Conservation (phyloP, 2,888 invertebrate species). For the Epistrophe eligans region DNA sequence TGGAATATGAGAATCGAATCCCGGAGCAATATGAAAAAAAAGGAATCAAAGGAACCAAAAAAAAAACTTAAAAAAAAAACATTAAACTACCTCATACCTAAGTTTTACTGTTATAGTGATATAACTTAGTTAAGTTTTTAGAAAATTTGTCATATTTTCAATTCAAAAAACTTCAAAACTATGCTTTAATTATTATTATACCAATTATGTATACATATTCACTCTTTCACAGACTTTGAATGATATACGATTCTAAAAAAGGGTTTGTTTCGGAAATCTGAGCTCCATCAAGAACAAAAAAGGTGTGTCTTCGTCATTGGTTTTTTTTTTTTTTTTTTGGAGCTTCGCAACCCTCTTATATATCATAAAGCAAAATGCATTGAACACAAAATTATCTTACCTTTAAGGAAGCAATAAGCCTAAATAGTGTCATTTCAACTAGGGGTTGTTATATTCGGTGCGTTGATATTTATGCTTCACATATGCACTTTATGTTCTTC, state of each 20-base stretch:
- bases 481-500: constrained; percentile 65
- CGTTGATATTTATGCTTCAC: constrained; percentile 61
- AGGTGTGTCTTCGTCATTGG: constrained; percentile 63
- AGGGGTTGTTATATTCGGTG: constrained; percentile 39
- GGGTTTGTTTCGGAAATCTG: constrained; percentile 57
- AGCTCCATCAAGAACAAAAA: constrained; percentile 46
- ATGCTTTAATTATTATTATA: not conserved
- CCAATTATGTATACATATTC: not conserved
- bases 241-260: constrained; percentile 10
- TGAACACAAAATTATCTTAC: constrained; percentile 40
- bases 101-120: not conserved
- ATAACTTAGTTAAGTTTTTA: not conserved
- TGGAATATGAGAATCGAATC: too few species aligned
- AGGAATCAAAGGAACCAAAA: too few species aligned
- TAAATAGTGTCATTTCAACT: constrained; percentile 50
- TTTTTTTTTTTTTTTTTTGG: not conserved
- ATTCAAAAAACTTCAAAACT: not conserved
- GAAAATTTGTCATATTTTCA: too few species aligned
- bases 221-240: not conserved
- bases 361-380: constrained; percentile 13
- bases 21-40: too few species aligned
- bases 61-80: too few species aligned
- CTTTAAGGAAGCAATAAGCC: constrained; percentile 56
- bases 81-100: too few species aligned
- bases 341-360: constrained; percentile 42